Base-by-base conservation (phyloP, 2,888 invertebrate species). In the Hemicrepidius hirtus region DNA sequence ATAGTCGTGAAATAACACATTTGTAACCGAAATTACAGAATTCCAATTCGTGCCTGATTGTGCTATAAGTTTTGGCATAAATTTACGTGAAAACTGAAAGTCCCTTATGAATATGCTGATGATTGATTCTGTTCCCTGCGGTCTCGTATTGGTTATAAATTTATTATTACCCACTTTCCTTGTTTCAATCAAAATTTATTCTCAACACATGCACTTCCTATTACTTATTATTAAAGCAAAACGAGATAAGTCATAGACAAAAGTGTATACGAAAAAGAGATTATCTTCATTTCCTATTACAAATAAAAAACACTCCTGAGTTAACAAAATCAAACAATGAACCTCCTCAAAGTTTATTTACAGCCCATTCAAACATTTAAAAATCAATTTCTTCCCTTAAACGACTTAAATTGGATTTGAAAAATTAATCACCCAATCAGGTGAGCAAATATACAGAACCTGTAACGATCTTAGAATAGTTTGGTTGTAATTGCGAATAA, bases 41-140 rank as follows among this genome's bases (percentile, higher is more conserved):
- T 44, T 44, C 18, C 44, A 44, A 16, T 44, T 44, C 13, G 16
- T 44, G 44, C 18, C 18, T 44, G 16, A 53, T 53, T 53, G 53
- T 21, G 12, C 13, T 28, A 32, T n/a, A 53, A 53, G 21, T 53
- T 53, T 53, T n/a, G 13, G 53, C n/a, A 53, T 53, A 53, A 53
- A 53, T 53, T 53, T 1, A 24, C 7, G 50, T 5, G 16, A 20
- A 49, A 49, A 49, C 18, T 20, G 49, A 49, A 21, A 21, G 28
- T 32, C 53, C 53, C 32, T 53, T 53, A 53, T 53, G 53, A 53
- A 53, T 53, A 53, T 53, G 20, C 53, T 32, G 53, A 24, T 20
- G 13, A 53, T 53, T 53, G 53, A 24, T 32, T 53, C n/a, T 32
- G 49, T 49, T 49, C 49, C 49, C 49, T 49, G 18, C 18, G 44